phyloP scores from a whole-genome alignment of 2,888 invertebrate genomes.

The Meiosimyza decipiens region DNA sequence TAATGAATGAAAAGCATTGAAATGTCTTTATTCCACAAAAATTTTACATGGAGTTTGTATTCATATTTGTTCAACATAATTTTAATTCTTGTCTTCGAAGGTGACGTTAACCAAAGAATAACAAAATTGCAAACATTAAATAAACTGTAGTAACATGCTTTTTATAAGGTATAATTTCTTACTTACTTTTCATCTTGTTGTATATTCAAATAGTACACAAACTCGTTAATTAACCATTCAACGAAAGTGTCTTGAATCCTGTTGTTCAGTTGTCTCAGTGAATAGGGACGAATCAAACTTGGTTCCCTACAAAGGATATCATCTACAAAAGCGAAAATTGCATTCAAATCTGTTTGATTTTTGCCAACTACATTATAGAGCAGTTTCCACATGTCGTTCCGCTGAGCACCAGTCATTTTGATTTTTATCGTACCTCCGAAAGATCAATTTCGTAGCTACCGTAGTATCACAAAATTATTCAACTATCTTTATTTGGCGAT shows the following conservation, averaged over 20 bases:
- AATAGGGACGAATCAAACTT: conserved; percentile 55
- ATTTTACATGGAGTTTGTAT: no score
- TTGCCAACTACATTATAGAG: conserved; percentile 59
- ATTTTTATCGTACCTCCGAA: no score
- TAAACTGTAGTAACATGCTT: neutral
- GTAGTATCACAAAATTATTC: no score
- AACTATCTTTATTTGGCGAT: no score
- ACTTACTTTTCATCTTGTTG: conserved; percentile 10
- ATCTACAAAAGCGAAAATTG: conserved; percentile 55
- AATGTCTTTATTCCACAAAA: no score
- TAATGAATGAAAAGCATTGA: no score
- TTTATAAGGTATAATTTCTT: neutral
- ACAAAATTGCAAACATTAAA: no score
- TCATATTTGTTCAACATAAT: no score
- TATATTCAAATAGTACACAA: conserved; percentile 49
- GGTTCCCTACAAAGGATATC: conserved; percentile 60
- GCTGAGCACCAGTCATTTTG: conserved; percentile 54
- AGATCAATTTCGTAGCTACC: no score
- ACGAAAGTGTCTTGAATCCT: conserved; percentile 57
- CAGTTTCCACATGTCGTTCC: conserved; percentile 63
- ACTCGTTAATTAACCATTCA: conserved; percentile 58
- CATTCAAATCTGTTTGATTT: conserved; percentile 49
- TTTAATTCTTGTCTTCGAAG: no score
- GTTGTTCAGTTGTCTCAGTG: conserved; percentile 47
- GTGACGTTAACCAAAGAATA: no score